Conservation (phyloP, 2,888 invertebrate species). For the Platycnemis pennipes region DNA sequence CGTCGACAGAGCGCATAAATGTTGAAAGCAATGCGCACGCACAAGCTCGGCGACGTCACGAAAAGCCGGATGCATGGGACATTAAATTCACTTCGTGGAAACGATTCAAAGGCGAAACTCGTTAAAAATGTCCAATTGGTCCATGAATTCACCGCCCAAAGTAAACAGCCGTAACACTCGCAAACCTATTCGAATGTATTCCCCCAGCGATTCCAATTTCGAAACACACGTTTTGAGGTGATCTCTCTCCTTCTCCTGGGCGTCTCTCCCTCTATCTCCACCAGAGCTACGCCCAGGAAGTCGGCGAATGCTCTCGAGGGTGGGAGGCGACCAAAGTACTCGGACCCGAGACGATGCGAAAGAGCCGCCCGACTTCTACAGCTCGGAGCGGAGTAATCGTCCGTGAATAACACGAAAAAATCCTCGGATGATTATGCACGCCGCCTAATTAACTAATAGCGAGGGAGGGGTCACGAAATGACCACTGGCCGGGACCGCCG, state of each 20-base stretch:
- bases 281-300: background rate
- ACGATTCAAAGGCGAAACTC: background rate
- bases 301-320: background rate
- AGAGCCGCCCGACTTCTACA: too few relatives aligned
- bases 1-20: background rate
- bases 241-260: background rate
- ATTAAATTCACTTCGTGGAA: background rate
- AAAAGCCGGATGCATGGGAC: background rate
- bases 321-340: background rate
- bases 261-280: background rate
- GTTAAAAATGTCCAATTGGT: background rate
- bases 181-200: background rate
- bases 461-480: background rate
- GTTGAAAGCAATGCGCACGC: background rate
- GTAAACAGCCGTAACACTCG: background rate
- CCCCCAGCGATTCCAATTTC: background rate
- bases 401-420: background rate
- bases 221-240: background rate
- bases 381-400: background rate
- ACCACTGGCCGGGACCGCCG: constrained; percentile 10
- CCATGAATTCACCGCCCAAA: background rate
- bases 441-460: constrained; percentile 1
- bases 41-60: background rate
- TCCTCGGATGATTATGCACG: background rate
- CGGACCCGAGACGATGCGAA: background rate